phyloP scores from a whole-genome alignment of 1,140 invertebrate genomes.

The Notospermus geniculatus region DNA sequence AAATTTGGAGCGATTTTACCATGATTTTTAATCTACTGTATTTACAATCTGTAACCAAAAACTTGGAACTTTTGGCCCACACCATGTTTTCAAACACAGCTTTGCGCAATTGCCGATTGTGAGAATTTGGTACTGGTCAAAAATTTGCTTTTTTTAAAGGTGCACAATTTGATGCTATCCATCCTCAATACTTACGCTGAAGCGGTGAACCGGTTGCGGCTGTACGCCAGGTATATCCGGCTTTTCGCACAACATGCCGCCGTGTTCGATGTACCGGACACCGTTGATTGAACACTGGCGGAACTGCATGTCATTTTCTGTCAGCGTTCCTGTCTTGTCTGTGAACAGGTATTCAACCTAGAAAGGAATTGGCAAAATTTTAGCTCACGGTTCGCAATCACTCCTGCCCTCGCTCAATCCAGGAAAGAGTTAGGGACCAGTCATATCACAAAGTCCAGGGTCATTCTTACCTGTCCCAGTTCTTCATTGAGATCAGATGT shows the following conservation, averaged over 20 bases:
- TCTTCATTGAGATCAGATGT: constrained; percentile 73
- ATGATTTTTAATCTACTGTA: too few species aligned
- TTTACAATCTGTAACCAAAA: too few species aligned
- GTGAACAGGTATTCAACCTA: constrained; percentile 66
- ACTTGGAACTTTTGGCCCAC: too few species aligned
- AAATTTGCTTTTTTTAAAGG: too few species aligned
- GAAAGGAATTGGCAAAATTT: constrained; percentile 8
- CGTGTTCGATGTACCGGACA: constrained; percentile 40
- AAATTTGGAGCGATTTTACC: not conserved
- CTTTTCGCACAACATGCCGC: constrained; percentile 35
- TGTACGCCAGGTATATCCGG: constrained; percentile 20
- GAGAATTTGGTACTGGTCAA: too few species aligned
- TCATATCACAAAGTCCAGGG: too few species aligned
- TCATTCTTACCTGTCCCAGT: constrained; percentile 61
- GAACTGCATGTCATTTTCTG: constrained; percentile 72
- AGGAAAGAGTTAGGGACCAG: too few species aligned
- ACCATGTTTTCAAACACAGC: too few species aligned
- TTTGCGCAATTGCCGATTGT: too few species aligned
- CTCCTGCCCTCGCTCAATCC: too few species aligned
- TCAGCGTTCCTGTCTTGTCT: constrained; percentile 76
- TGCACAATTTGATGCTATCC: too few species aligned
- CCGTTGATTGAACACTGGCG: constrained; percentile 63
- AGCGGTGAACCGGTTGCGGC: constrained; percentile 20
- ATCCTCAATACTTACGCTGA: constrained; percentile 33
- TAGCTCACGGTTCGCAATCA: too few species aligned